Evolutionary conservation across 2,113 vertebrate genomes (phyloP).

Genomic region (Pelodiscus sinensis): DNA sequence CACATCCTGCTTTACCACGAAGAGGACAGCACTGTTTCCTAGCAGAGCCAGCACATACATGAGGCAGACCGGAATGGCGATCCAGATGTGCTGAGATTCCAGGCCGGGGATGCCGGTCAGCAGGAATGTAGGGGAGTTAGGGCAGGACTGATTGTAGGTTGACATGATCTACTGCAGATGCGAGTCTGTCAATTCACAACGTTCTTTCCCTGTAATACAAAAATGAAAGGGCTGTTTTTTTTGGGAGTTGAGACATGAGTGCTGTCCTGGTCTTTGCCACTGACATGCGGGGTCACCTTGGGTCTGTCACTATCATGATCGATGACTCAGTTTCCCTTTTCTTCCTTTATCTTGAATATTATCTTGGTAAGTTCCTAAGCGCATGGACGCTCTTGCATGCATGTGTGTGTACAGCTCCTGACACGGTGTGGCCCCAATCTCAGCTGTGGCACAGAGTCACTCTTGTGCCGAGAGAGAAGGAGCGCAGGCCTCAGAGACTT

Average conservation of each 20-base stretch:
- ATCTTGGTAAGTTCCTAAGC: too few relatives aligned
- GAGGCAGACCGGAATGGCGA: conserved; percentile 58
- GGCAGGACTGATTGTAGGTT: accelerated
- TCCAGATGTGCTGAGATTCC: conserved; percentile 37
- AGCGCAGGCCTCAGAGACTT: too few relatives aligned
- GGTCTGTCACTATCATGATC: too few relatives aligned
- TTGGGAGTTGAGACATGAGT: accelerated
- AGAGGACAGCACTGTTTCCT: conserved; percentile 60
- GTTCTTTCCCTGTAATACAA: background rate
- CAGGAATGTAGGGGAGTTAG: background rate
- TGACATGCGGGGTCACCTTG: too few relatives aligned
- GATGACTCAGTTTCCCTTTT: too few relatives aligned
- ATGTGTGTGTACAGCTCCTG: too few relatives aligned
- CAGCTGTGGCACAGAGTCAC: too few relatives aligned
- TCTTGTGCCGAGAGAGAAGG: too few relatives aligned
- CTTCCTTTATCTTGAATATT: too few relatives aligned
- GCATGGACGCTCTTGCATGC: too few relatives aligned
- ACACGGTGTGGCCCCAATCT: too few relatives aligned
- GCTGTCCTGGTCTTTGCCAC: too few relatives aligned
- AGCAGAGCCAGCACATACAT: conserved; percentile 8
- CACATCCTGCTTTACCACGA: conserved; percentile 27
- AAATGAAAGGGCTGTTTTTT: background rate
- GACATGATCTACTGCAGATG: background rate
- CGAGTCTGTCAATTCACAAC: accelerated
- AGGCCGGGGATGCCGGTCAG: conserved; percentile 59